Conservation (phyloP, 2,888 invertebrate genomes). For the Rhamphomyia laevipes region DNA sequence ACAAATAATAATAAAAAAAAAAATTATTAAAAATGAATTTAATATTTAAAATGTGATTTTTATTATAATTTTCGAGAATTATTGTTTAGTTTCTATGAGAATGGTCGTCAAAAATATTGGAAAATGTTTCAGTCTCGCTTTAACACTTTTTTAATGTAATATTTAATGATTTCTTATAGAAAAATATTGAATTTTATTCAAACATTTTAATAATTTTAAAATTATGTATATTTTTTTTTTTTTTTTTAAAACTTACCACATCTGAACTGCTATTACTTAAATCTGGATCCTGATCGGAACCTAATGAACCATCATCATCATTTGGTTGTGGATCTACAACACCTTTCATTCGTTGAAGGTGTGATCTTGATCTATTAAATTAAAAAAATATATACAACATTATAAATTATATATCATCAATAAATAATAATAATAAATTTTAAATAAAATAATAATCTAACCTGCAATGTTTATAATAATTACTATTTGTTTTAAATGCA, state of each 20-base stretch:
- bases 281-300: slow-evolving; percentile 47
- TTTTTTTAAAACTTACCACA: slow-evolving; percentile 22
- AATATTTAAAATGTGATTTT: too few species aligned
- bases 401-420: background rate
- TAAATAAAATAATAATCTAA: slow-evolving; percentile 18
- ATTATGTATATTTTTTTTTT: background rate
- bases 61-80: too few species aligned
- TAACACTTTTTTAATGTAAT: too few species aligned
- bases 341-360: slow-evolving; percentile 53
- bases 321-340: slow-evolving; percentile 43
- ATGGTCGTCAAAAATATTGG: too few species aligned
- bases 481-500: slow-evolving; percentile 88
- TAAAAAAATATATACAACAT: background rate
- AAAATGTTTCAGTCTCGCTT: too few species aligned
- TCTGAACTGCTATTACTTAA: slow-evolving; percentile 37
- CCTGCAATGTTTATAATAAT: slow-evolving; percentile 79
- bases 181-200: background rate
- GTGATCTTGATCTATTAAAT: slow-evolving; percentile 52
- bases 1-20: background rate
- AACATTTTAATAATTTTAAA: background rate
- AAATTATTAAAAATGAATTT: background rate
- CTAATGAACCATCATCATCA: slow-evolving; percentile 46
- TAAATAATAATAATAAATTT: background rate
- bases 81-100: too few species aligned
- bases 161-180: too few species aligned